phyloP scores from a whole-genome alignment of 2,888 invertebrate genomes.

The Dasypogon diadema region DNA sequence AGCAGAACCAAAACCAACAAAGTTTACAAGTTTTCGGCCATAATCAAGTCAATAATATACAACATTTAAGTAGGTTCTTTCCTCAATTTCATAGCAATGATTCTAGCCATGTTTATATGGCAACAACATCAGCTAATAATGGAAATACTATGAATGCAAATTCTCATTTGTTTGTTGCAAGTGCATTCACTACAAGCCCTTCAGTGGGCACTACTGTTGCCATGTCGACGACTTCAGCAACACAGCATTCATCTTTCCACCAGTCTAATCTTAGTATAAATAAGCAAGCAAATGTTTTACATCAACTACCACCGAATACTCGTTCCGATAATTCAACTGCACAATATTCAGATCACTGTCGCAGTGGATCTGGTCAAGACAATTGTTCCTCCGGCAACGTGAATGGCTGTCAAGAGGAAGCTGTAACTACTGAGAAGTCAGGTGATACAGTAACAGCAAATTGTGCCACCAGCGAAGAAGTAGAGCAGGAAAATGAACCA shows the following conservation, averaged over 20 bases:
- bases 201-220: constrained; percentile 1
- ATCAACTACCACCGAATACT: constrained; percentile 46
- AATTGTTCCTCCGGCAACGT: background rate
- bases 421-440: background rate
- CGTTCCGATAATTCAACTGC: constrained; percentile 39
- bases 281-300: constrained; percentile 19
- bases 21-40: constrained; percentile 50
- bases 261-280: constrained; percentile 31
- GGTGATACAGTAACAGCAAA: constrained; percentile 5
- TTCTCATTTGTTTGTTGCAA: constrained; percentile 53
- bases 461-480: constrained; percentile 51
- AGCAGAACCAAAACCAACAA: constrained; percentile 48
- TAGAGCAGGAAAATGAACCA: constrained; percentile 73
- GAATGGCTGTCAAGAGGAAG: constrained; percentile 7
- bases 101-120: constrained; percentile 28
- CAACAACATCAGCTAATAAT: constrained; percentile 41
- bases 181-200: constrained; percentile 26
- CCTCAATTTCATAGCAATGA: constrained; percentile 49
- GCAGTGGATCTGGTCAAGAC: constrained; percentile 1
- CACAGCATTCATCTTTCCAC: constrained; percentile 31
- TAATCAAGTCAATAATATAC: constrained; percentile 51
- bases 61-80: constrained; percentile 53
- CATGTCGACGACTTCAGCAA: constrained; percentile 11
- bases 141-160: constrained; percentile 48
- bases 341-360: constrained; percentile 46